Conservation (phyloP, 2,888 invertebrate species). For the Sepioteuthis lessoniana region DNA sequence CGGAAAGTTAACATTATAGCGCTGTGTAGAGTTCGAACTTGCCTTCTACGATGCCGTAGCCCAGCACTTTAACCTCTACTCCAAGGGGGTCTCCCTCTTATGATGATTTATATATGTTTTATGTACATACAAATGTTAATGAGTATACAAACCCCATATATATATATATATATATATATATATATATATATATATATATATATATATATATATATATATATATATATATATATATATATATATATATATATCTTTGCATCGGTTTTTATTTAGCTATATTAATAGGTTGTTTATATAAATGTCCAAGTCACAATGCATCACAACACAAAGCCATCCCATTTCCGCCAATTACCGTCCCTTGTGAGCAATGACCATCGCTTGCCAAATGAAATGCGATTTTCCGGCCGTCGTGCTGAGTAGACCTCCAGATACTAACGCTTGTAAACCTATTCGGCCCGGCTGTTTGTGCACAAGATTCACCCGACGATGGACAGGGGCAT, state of each 20-base stretch:
- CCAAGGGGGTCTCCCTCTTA: no score
- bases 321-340: not conserved
- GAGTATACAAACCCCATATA: no score
- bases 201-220: constrained; percentile 47
- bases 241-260: not conserved
- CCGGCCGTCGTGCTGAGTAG: not conserved
- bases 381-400: constrained; percentile 8
- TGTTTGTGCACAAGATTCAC: constrained; percentile 9
- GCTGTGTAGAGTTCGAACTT: no score
- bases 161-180: not conserved
- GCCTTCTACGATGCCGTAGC: no score
- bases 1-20: no score
- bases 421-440: not conserved
- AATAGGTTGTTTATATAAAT: not conserved
- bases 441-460: not conserved
- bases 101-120: no score
- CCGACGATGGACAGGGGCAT: constrained; percentile 5
- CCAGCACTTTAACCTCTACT: no score
- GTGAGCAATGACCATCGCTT: not conserved
- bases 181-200: constrained; percentile 44
- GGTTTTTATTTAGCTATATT: not conserved
- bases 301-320: not conserved
- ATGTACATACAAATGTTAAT: no score
- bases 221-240: constrained; percentile 23
- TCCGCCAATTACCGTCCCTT: not conserved